Evolutionary conservation across 2,888 invertebrate genomes (phyloP).

Genomic region (Venustoraphidia nigricollis): DNA sequence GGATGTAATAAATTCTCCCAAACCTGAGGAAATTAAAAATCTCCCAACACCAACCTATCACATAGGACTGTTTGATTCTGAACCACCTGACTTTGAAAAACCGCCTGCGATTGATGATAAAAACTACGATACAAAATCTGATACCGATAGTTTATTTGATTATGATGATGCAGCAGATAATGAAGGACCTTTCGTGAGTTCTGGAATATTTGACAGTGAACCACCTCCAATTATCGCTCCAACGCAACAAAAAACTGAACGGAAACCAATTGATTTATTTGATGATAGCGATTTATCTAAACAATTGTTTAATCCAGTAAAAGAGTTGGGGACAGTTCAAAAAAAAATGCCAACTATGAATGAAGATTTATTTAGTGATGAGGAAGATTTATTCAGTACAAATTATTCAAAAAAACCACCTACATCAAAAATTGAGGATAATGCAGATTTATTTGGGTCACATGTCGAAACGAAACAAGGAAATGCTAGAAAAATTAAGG

Average conservation of each 20-base stretch:
- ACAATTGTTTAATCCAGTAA: no score
- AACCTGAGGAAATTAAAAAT: not conserved
- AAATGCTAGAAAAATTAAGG: no score
- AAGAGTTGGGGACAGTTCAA: no score
- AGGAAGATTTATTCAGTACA: constrained; percentile 5
- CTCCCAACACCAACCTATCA: not conserved
- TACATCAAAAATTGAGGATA: constrained; percentile 3
- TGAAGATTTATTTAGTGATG: constrained; percentile 7
- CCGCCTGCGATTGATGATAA: constrained; percentile 28
- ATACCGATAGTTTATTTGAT: constrained; percentile 23
- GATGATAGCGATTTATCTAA: no score
- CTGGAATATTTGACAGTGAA: constrained; percentile 29
- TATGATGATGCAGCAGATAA: constrained; percentile 2
- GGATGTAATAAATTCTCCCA: no score
- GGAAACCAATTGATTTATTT: no score
- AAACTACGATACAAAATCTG: constrained; percentile 32
- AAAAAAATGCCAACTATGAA: constrained; percentile 1
- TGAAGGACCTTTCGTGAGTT: constrained; percentile 16
- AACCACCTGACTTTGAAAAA: constrained; percentile 31
- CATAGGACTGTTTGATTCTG: constrained; percentile 20
- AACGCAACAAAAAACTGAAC: no score
- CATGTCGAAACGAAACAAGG: not conserved
- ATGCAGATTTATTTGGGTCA: constrained; percentile 6
- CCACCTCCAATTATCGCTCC: constrained; percentile 17
- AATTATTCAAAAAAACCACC: constrained; percentile 8